These are phyloP conservation scores for Odontophorus gujanensis DNA, from an alignment of 2,113 vertebrate genomes.

Conservation along the genomic window DNA sequence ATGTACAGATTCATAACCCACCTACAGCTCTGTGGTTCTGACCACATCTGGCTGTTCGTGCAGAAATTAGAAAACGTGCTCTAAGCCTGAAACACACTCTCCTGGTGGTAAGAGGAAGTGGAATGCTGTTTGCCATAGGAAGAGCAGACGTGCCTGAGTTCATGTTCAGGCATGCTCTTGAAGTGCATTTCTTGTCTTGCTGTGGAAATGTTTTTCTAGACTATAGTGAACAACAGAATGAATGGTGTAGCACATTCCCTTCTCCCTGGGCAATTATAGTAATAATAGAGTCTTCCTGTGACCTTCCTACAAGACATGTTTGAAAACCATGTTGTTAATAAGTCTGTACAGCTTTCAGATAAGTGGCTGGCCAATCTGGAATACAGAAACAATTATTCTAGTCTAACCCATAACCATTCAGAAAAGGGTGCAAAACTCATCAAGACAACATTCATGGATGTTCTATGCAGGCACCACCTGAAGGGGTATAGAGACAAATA, in stretches of 20 bases:
- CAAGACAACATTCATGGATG: not conserved
- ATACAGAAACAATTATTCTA: not conserved
- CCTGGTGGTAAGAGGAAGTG: accelerated
- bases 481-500: not conserved
- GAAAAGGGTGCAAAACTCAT: not conserved
- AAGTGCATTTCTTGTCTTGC: not conserved
- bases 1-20: not conserved
- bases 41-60: not conserved
- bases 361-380: not conserved
- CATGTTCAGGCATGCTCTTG: not conserved
- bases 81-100: accelerated
- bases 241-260: not conserved
- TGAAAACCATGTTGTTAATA: not conserved
- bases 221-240: not conserved
- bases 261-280: not conserved
- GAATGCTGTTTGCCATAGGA: not conserved
- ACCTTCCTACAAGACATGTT: not conserved
- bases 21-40: not conserved
- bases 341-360: not conserved
- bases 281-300: not conserved
- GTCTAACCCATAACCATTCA: not conserved
- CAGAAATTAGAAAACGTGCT: not conserved
- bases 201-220: not conserved
- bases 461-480: not conserved
- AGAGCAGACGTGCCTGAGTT: not conserved